Evolutionary conservation across 2,888 invertebrate species (phyloP).

Genomic region (Coleophora flavipennella): DNA sequence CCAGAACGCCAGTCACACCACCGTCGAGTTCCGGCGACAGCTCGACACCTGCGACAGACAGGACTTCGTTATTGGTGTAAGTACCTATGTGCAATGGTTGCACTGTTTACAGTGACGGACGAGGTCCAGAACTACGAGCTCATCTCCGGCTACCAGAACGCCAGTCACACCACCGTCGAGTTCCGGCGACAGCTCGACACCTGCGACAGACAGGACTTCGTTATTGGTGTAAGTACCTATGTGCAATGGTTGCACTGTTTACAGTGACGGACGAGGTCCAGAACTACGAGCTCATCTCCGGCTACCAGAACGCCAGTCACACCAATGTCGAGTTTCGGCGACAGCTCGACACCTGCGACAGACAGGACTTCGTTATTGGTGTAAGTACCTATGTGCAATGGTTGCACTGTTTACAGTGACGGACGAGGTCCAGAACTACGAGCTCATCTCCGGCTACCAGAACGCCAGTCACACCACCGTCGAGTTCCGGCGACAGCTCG

Average conservation of each 20-base stretch:
- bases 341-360: slow-evolving; percentile 87
- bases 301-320: slow-evolving; percentile 88
- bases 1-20: slow-evolving; percentile 89
- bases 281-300: slow-evolving; percentile 86
- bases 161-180: slow-evolving; percentile 86
- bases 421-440: slow-evolving; percentile 88
- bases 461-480: slow-evolving; percentile 89
- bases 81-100: too few species aligned
- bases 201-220: slow-evolving; percentile 83
- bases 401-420: too few species aligned
- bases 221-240: slow-evolving; percentile 81
- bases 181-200: slow-evolving; percentile 87
- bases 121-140: slow-evolving; percentile 88
- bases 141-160: slow-evolving; percentile 86
- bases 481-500: slow-evolving; percentile 83
- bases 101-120: slow-evolving; percentile 83
- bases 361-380: slow-evolving; percentile 79
- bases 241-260: too few species aligned
- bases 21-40: slow-evolving; percentile 83
- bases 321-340: slow-evolving; percentile 87
- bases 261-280: slow-evolving; percentile 85
- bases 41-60: slow-evolving; percentile 88
- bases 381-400: too few species aligned
- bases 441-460: slow-evolving; percentile 85
- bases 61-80: slow-evolving; percentile 80